Base-by-base conservation (phyloP, 2,888 invertebrate species). In the Auanema freiburgensis region DNA sequence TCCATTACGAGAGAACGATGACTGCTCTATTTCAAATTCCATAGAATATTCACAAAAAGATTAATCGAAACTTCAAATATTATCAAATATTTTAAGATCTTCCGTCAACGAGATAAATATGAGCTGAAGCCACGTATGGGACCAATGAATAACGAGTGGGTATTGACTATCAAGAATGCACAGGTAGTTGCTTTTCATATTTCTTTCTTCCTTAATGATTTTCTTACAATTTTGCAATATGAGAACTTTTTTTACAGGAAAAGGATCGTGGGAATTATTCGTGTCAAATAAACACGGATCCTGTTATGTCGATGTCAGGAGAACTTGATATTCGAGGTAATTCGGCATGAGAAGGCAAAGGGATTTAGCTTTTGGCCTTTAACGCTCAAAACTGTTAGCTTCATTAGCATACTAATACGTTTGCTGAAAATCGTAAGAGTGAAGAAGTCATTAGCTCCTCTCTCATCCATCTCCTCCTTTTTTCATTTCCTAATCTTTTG, bases 211-310 rank as follows among this genome's bases (percentile, higher is more conserved):
- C 33, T 14, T 43, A 49, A 49, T 3, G 33, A 46, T 57, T 33
- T 42, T 57, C 43, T 1, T 57, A 10, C n/a, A 46, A 6, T 43
- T 44, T 11, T 33, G n/a, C 21, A n/a, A 23, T n/a, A 55, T 42
- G 33, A 33, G 33, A 33, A 33, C 33, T 33, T 33, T 25, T 24
- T 12, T 64, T 76, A 25, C 68, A 79, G 76, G 91, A 91, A 83
- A 92, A 92, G 83, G 93, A 94, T 85, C 88, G 90, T 55, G 93
- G 93, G 79, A 91, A 90, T 77, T 93, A 93, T 86, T 92, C 92
- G 91, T 93, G 86, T 86, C 86, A 84, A 57, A 56, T 81, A 71
- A 81, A 81, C 76, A 74, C 79, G 25, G 79, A 79, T 57, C 83
- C 82, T 11, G 69, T 79, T 53, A 71, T 77, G 11, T 65, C 71